A percentile compares a stretch with the other conserved stretches of the same genome.
phyloP scores from a whole-genome alignment of 2,113 vertebrate species.

The Psophia crepitans region DNA sequence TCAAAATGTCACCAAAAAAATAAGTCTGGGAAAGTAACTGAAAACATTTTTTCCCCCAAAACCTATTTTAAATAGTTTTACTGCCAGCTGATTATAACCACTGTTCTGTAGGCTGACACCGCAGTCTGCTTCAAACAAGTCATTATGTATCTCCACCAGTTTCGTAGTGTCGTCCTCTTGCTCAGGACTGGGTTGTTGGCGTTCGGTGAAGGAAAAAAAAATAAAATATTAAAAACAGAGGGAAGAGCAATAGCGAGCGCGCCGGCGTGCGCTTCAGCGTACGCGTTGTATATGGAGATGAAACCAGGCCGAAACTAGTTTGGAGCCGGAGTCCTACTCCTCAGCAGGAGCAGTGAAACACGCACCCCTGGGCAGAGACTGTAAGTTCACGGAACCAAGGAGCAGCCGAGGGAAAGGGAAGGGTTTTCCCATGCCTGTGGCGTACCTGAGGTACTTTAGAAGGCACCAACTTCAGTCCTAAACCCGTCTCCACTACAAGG shows the following conservation, averaged over 20 bases:
- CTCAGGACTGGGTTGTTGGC: background rate
- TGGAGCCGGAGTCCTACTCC: background rate
- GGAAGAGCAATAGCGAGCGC: background rate
- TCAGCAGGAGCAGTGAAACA: too few species aligned
- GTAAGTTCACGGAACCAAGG: background rate
- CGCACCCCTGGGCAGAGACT: background rate
- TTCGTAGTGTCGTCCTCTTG: background rate
- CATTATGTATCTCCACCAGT: background rate
- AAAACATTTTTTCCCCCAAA: background rate
- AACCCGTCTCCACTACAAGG: background rate
- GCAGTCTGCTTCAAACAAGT: background rate
- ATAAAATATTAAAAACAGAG: background rate
- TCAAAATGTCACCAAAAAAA: background rate
- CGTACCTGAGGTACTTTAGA: background rate
- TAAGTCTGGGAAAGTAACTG: background rate
- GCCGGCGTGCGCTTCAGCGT: too few species aligned
- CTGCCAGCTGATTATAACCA: background rate
- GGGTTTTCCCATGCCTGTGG: background rate
- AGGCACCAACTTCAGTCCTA: background rate
- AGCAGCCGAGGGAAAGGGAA: background rate
- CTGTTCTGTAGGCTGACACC: background rate
- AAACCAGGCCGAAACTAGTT: background rate
- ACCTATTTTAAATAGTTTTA: slow-evolving; percentile 27
- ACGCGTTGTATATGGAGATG: background rate
- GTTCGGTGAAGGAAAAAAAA: background rate